These are phyloP conservation scores for chimpanzee (Pan troglodytes) DNA, from an alignment of 2,113 vertebrate species.

Conservation along the genomic window NHGRI_mPanTro3-v2.1_pri NC_072414.2:70521501-70522000, in stretches of 20 bases:
- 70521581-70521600: neutral
- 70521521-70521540: too few species aligned
- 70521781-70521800: neutral
- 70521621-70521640: neutral
- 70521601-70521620: neutral
- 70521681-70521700: neutral
- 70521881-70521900: too few species aligned
- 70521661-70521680: neutral
- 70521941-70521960: too few species aligned
- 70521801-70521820: neutral
- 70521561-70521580: too few species aligned
- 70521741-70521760: neutral
- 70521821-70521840: neutral
- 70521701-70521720: neutral
- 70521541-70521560: too few species aligned
- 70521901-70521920: too few species aligned
- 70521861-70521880: neutral
- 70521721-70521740: neutral
- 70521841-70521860: neutral
- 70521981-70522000: too few species aligned
- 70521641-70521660: neutral
- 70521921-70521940: too few species aligned
- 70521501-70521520: too few species aligned
- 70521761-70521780: neutral
- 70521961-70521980: too few species aligned